phyloP scores from a whole-genome alignment of 2,888 invertebrate species.

The Volucella inflata region DNA sequence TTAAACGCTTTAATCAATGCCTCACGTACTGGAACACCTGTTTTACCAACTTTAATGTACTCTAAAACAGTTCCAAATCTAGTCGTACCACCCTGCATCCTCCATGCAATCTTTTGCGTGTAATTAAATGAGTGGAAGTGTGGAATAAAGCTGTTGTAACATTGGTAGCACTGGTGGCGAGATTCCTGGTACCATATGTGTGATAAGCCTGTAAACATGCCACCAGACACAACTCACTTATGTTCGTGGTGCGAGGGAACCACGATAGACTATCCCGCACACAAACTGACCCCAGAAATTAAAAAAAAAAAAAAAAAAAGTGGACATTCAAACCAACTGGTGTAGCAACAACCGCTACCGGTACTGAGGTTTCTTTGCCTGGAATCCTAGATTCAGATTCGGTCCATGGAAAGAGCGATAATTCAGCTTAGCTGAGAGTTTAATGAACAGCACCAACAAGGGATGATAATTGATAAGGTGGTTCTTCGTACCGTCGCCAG shows the following conservation, averaged over 20 bases:
- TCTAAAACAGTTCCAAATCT: conserved; percentile 38
- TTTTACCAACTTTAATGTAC: conserved; percentile 73
- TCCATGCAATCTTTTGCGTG: conserved; percentile 58
- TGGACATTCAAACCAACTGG: conserved; percentile 68
- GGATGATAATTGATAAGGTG: conserved; percentile 72
- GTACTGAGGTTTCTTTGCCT: conserved; percentile 20
- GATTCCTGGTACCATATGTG: conserved; percentile 66
- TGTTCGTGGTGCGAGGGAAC: conserved; percentile 37
- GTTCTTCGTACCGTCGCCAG: not conserved
- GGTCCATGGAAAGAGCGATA: conserved; percentile 48
- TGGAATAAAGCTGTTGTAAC: conserved; percentile 47
- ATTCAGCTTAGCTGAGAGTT: conserved; percentile 72
- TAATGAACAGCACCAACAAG: conserved; percentile 74
- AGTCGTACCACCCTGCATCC: not conserved
- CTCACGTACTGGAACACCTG: conserved; percentile 71
- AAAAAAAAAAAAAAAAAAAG: conserved; percentile 25
- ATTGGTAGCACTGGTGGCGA: conserved; percentile 11
- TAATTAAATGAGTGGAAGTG: conserved; percentile 69
- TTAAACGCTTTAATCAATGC: conserved; percentile 75
- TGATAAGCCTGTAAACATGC: conserved; percentile 75
- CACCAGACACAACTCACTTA: conserved; percentile 71
- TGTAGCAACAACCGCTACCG: conserved; percentile 17
- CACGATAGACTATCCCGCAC: conserved; percentile 4
- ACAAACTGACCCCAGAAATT: conserved; percentile 50
- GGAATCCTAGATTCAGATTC: conserved; percentile 16